Conservation (phyloP, 2,797 vertebrate genomes). For the Sparidentex hasta region DNA sequence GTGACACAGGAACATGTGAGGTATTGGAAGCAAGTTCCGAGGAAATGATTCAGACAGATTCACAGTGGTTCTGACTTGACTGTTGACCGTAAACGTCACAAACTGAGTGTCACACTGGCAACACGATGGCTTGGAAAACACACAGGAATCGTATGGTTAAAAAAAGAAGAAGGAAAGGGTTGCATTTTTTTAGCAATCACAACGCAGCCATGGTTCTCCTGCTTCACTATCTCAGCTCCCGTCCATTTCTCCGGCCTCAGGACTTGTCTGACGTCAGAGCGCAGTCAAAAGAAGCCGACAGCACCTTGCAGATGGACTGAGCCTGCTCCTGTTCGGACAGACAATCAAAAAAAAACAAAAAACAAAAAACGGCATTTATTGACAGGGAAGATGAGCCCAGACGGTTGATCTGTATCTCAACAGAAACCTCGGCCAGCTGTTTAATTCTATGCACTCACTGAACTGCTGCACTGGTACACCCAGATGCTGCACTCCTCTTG, state of each 20-base stretch:
- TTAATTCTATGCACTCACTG: constrained; percentile 84
- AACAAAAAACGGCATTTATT: not conserved
- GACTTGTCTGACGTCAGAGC: constrained; percentile 92
- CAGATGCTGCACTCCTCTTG: constrained; percentile 94
- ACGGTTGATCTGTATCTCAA: not conserved
- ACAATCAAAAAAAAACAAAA: not conserved
- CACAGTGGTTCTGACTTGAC: constrained; percentile 35
- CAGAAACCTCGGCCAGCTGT: not conserved
- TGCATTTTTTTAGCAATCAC: constrained; percentile 14
- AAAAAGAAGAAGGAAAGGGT: constrained; percentile 20
- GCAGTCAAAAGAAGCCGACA: constrained; percentile 95
- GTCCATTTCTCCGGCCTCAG: constrained; percentile 73
- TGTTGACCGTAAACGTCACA: not conserved
- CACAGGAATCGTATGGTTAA: not conserved
- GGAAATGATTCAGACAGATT: constrained; percentile 40
- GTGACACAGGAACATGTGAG: not conserved
- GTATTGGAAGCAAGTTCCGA: constrained; percentile 14
- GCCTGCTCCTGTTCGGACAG: constrained; percentile 91
- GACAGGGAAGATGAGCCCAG: not conserved
- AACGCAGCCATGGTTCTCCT: constrained; percentile 21
- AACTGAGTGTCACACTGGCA: not conserved
- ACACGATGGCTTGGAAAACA: not conserved
- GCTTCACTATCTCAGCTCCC: not conserved
- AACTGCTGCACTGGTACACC: constrained; percentile 96
- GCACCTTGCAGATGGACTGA: constrained; percentile 96